Base-by-base conservation (phyloP, 2,888 invertebrate species). In the Cephus rjabovi region DNA sequence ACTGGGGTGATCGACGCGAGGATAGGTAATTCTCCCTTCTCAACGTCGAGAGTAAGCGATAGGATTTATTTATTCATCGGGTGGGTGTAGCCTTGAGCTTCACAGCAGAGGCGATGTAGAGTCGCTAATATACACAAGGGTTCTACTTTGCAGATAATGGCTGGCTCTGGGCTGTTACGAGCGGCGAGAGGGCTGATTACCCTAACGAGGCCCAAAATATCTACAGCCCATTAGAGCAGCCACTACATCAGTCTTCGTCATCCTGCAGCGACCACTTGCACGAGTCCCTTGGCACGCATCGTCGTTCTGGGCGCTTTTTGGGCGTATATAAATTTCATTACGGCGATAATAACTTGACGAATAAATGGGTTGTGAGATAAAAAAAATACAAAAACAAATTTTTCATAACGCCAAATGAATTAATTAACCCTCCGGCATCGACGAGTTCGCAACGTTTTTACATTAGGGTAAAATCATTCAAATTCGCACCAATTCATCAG, bases 151-250 rank as follows among this genome's bases (percentile, higher is more conserved):
- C 23, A 56, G 40, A 9, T 56, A 56, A 9, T 23, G 31, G 71
- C 31, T 34, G 31, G 12, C 71, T 33, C 71, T 3, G 56, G 71
- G 31, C 31, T 71, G 31, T 33, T 71, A 40, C 34, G 76, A 76
- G 73, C 35, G 73, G 35, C 31, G 68, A 73, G 76, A 76, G 73
- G 34, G 78, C 40, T 76, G 73, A 76, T 78, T 78, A 78, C 75
- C 76, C 56, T 78, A 76, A 78, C 78, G 78, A 78, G 35, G 23
- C 76, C 76, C 73, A 78, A 78, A 78, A 78, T 78, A 78, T 76
- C 37, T 76, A 30, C 73, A 73, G 75, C 78, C 76, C 78, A 78
- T 78, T 76, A 76, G 71, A 71, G 71, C 69, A 34, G 74, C 34
- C n/a, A 34, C 74, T 37, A 37, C 74, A 74, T 74, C 74, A 74